phyloP scores from a whole-genome alignment of 2,113 vertebrate genomes.

The Glaucidium brasilianum region DNA sequence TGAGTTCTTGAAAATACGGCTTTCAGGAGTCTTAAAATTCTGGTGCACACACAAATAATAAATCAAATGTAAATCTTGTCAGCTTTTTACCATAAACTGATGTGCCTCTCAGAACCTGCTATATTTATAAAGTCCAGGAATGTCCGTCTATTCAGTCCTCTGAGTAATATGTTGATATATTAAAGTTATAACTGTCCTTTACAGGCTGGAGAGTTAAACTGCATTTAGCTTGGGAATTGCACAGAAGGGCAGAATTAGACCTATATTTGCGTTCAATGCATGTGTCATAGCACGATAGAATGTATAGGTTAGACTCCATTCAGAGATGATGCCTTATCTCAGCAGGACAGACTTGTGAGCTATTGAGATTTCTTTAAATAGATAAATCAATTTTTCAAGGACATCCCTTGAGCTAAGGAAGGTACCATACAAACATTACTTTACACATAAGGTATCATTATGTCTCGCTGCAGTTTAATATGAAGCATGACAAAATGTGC shows the following conservation, averaged over 20 bases:
- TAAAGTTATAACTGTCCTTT: not conserved
- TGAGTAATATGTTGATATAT: not conserved
- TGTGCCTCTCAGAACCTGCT: not conserved
- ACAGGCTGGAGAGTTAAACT: not conserved
- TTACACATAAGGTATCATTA: not conserved
- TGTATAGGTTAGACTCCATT: not conserved
- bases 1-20: not conserved
- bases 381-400: conserved; percentile 44
- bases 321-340: not conserved
- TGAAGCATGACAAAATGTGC: conserved; percentile 6
- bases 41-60: not conserved
- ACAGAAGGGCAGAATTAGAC: not conserved
- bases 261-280: not conserved
- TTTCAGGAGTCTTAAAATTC: not conserved
- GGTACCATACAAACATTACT: not conserved
- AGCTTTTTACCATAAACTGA: not conserved
- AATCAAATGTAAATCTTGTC: not conserved
- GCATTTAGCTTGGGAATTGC: not conserved
- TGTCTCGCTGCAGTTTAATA: not conserved
- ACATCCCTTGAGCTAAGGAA: conserved; percentile 9
- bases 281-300: not conserved
- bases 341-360: not conserved
- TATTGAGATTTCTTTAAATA: not conserved
- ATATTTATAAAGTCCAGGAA: not conserved
- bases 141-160: not conserved